Base-by-base conservation (phyloP, 2,888 invertebrate genomes). In the Papilio gigon region DNA sequence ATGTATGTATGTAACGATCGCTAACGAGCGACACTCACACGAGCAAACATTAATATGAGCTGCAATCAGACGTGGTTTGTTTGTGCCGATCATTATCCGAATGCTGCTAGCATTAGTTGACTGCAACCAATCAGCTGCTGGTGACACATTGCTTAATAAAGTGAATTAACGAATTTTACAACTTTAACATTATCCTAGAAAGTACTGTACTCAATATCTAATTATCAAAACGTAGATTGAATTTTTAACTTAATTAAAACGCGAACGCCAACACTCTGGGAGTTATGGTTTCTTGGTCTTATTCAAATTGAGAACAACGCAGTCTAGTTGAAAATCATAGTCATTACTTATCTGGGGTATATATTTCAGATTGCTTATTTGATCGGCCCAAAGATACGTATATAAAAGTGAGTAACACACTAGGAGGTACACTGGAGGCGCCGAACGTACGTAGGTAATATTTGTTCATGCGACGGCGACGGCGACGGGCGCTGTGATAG, bases 21-120 rank as follows among this genome's bases (percentile, higher is more conserved):
- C 11, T 47, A 47, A 47, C 47, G 47, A 47, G 20, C 22, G 11
- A 42, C 3, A 42, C 11, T 22, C 47, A 47, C 11, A 22, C 20
- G 20, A 20, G 12, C 22, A 20, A 47, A 47, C 12, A 47, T 47
- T 11, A 22, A 22, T 22, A 47, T 47, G 22, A 47, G 22, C 20
- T 22, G 20, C 44, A 44, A 44, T 44, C 22, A 44, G 9, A 44
- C 44, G 20, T 22, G 47, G 20, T 47, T 47, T 47, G 47, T 47
- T 47, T 47, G 22, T 22, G 22, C 11, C 20, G 4, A 3, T n/a
- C n/a, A n/a, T n/a, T n/a, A n/a, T n/a, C n/a, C n/a, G n/a, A n/a
- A n/a, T n/a, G n/a, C n/a, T n/a, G n/a, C n/a, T 20, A 20, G 1
- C 0, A 2, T 4, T 22, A 20, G 22, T 22, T 47, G 11, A n/a